Conservation (phyloP, 1,140 invertebrate species). For the Apis laboriosa region DNA sequence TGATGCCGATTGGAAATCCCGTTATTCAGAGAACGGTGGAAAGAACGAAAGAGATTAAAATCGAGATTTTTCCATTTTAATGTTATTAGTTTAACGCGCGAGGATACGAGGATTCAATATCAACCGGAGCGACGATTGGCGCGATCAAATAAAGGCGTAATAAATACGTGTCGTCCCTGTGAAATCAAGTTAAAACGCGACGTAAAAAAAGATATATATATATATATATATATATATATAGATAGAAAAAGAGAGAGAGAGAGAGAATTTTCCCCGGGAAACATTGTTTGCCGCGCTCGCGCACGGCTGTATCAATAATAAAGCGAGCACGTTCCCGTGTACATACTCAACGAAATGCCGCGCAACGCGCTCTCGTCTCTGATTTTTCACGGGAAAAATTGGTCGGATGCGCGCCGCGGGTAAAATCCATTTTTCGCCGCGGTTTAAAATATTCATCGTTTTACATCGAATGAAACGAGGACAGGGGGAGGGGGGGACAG, state of each 20-base stretch:
- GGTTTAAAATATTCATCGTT: constrained; percentile 57
- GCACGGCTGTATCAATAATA: constrained; percentile 40
- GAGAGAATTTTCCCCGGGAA: background rate
- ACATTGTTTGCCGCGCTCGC: constrained; percentile 25
- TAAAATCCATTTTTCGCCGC: constrained; percentile 25
- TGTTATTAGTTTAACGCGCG: constrained; percentile 13
- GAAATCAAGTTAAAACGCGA: constrained; percentile 35
- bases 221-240: too few relatives aligned
- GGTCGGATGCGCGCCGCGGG: background rate
- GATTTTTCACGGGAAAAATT: constrained; percentile 20
- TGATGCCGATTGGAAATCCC: background rate
- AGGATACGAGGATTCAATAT: constrained; percentile 6
- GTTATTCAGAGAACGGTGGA: background rate
- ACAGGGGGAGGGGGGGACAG: background rate
- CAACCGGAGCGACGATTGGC: constrained; percentile 13
- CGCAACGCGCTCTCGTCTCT: background rate
- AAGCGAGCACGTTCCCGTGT: constrained; percentile 15
- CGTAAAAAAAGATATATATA: background rate
- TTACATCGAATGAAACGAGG: constrained; percentile 29
- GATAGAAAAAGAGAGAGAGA: too few relatives aligned
- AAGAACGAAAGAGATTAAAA: constrained; percentile 10
- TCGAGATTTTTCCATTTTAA: constrained; percentile 38
- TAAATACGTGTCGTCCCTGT: constrained; percentile 41
- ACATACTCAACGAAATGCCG: background rate
- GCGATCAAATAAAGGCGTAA: constrained; percentile 47